Conservation (phyloP, 2,888 invertebrate genomes). For the Cheilosia impressa region DNA sequence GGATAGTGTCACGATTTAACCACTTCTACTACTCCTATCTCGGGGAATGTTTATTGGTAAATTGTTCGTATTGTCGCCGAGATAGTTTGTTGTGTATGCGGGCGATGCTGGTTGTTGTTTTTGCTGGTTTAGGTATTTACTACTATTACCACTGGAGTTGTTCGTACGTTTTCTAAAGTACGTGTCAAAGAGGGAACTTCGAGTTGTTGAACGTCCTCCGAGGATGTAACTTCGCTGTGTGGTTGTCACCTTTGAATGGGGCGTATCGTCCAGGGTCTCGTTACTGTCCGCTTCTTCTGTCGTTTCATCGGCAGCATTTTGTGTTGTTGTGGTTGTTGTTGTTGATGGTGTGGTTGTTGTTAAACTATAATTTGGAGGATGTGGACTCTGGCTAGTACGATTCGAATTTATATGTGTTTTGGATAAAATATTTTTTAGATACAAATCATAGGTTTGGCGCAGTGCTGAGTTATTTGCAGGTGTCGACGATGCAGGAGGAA, state of each 20-base stretch:
- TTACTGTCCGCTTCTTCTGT: constrained; percentile 60
- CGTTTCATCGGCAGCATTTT: constrained; percentile 23
- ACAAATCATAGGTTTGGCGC: constrained; percentile 82
- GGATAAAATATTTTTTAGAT: constrained; percentile 77
- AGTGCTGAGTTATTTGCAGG: constrained; percentile 72
- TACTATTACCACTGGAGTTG: constrained; percentile 64
- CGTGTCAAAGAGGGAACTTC: constrained; percentile 81
- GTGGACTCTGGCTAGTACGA: constrained; percentile 70
- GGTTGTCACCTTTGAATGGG: constrained; percentile 39
- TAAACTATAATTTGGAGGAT: constrained; percentile 72
- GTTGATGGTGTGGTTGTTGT: constrained; percentile 48
- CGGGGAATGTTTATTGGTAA: constrained; percentile 77
- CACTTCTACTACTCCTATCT: constrained; percentile 65
- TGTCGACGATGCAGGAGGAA: constrained; percentile 29
- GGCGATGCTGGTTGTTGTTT: constrained; percentile 74
- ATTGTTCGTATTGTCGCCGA: constrained; percentile 82
- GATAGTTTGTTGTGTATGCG: constrained; percentile 85
- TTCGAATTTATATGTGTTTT: constrained; percentile 63
- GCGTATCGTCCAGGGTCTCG: constrained; percentile 56
- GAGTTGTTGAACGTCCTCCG: constrained; percentile 76
- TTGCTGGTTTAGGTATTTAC: constrained; percentile 67
- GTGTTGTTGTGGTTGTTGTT: constrained; percentile 75
- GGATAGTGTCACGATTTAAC: constrained; percentile 38
- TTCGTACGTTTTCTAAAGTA: constrained; percentile 81
- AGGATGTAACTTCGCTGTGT: constrained; percentile 76